phyloP scores from a whole-genome alignment of 2,797 vertebrate species.

The Chrysocyon brachyurus region DNA sequence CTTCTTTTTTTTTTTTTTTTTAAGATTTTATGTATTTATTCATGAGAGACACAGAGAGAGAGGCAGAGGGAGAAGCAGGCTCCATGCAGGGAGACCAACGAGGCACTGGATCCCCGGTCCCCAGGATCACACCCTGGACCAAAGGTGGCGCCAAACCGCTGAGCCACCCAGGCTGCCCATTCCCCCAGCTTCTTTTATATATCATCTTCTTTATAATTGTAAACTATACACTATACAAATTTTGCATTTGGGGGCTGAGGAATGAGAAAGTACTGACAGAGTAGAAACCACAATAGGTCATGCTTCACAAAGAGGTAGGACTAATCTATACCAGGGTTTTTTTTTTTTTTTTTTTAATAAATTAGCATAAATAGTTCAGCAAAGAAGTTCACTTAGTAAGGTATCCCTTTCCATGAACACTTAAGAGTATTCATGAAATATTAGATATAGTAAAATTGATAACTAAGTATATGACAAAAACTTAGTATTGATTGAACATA shows the following conservation, averaged over 20 bases:
- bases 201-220: not conserved
- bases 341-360: not conserved
- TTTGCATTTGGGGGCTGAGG: not conserved
- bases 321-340: not conserved
- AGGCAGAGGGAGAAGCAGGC: no score
- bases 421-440: slow-evolving; percentile 6
- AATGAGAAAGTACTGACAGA: not conserved
- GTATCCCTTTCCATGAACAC: not conserved
- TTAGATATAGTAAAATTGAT: slow-evolving; percentile 55
- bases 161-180: not conserved
- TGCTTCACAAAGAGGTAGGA: not conserved
- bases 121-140: no score
- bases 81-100: no score
- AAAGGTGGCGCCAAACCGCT: no score
- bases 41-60: no score
- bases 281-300: not conserved
- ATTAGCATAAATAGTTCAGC: not conserved
- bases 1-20: not conserved
- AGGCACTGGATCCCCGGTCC: no score
- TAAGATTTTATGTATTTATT: no score
- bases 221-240: not conserved
- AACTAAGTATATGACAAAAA: slow-evolving; percentile 39
- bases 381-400: not conserved
- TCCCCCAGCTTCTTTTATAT: not conserved
- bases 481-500: slow-evolving; percentile 65